Evolutionary conservation across 2,888 invertebrate genomes (phyloP), one percentile per base, ranked within the genome.

Genomic region (Melinaea marsaeus): DNA sequence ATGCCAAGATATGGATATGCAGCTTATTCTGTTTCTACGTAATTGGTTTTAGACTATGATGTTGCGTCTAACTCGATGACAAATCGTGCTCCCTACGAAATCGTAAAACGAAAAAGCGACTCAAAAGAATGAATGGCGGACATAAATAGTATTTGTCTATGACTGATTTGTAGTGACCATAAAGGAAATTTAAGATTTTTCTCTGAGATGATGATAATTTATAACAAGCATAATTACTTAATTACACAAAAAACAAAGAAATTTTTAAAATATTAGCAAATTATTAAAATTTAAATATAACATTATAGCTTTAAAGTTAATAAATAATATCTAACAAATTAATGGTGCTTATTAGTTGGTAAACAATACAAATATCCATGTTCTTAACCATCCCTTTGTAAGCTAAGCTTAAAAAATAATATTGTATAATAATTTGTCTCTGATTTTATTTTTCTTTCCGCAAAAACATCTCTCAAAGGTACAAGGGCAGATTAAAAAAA

Each of bases 121-220:
- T 89, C 87, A 88, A 88, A 88, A 88, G 88, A 86, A 88, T 88
- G 88, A 88, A 88, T 88, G 88, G 88, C 87, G 88, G 88, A 89
- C 89, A 90, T 89, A 90, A 90, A 90, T 90, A 90, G 88, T 85
- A 85, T 77, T 88, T 85, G 86, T 89, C 90, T 90, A 88, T 88
- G 88, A 79, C 69, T 74, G 72, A 67, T 69, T 74, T 79, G 79
- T 78, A 68, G 32, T 51, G 22, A 51, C 32, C 32, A 32, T 51
- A 51, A 7, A 32, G 7, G 51, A 32, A 51, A 51, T 9, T 42
- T 9, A 48, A 48, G 22, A 11, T 51, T 32, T 22, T 22, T 32
- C 32, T 3, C 7, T n/a, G 11, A 32, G 9, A 51, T 7, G 22
- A 22, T 22, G 22, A 22, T 22, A 22, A 22, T 22, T 22, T 22